Percentiles rank a stretch among this genome's conserved stretches.
These are phyloP conservation scores for Trinorchestia longiramus DNA, from an alignment of 1,140 invertebrate species.

Conservation along the genomic window DNA sequence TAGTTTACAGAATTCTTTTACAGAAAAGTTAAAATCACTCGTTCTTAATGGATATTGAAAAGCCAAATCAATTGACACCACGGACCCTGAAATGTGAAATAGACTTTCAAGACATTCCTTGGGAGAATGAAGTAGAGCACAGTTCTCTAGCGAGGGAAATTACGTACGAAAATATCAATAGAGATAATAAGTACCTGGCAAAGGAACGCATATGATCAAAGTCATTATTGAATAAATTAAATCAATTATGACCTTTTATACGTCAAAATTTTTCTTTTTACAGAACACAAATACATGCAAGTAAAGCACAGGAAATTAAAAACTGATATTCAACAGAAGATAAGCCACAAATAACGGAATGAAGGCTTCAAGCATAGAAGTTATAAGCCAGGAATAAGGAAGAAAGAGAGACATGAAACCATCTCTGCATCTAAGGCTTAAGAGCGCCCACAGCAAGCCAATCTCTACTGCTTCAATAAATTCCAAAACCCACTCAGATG, in stretches of 20 bases:
- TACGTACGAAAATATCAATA: neutral
- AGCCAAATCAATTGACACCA: neutral
- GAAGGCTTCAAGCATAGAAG: neutral
- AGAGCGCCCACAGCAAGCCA: conserved; percentile 10
- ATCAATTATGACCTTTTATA: too few relatives aligned
- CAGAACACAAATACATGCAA: too few relatives aligned
- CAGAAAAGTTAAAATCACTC: too few relatives aligned
- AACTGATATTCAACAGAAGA: neutral
- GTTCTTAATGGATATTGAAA: too few relatives aligned
- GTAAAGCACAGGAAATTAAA: neutral
- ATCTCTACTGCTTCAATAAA: conserved; percentile 1
- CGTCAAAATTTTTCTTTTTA: too few relatives aligned
- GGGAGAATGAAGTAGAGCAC: neutral
- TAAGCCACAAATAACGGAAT: neutral
- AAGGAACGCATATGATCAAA: too few relatives aligned
- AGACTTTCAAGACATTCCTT: neutral
- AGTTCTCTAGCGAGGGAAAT: neutral
- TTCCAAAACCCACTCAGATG: neutral
- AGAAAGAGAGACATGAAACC: neutral
- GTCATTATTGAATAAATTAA: too few relatives aligned
- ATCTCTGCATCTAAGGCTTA: neutral
- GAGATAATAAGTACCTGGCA: neutral
- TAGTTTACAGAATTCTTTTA: too few relatives aligned
- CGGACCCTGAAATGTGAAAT: neutral
- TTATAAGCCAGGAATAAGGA: neutral